Evolutionary conservation across 2,888 invertebrate species (phyloP).

Genomic region (Drosophila hamatofila): DNA sequence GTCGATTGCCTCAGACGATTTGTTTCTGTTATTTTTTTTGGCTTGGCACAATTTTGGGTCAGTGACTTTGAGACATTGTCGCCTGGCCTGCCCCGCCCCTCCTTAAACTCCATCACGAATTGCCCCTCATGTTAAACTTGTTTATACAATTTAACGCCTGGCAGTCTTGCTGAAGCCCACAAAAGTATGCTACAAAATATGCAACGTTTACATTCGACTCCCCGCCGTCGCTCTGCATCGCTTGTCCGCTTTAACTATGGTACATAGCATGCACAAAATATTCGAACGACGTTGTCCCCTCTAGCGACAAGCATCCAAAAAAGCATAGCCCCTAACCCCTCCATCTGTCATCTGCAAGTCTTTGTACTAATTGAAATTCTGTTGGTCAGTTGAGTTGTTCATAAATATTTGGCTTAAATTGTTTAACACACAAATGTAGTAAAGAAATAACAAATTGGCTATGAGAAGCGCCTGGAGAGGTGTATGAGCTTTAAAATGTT

Average conservation of each 20-base stretch:
- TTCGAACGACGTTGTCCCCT: not conserved
- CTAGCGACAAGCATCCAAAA: not conserved
- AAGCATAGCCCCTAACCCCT: not conserved
- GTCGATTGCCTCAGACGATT: not conserved
- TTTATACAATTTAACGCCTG: constrained; percentile 39
- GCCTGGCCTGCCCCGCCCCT: not conserved
- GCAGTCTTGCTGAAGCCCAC: constrained; percentile 20
- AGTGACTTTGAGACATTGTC: constrained; percentile 47
- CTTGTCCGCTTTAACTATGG: not conserved
- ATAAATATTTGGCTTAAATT: constrained; percentile 10
- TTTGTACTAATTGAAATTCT: constrained; percentile 15
- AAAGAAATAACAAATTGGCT: not conserved
- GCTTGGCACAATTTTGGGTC: constrained; percentile 57
- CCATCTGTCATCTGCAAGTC: not conserved
- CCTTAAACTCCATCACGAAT: no score
- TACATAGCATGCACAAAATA: constrained; percentile 11
- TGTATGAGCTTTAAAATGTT: not conserved
- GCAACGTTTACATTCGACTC: constrained; percentile 42
- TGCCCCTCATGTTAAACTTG: constrained; percentile 1
- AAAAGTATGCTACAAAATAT: constrained; percentile 54
- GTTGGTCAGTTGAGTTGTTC: constrained; percentile 3
- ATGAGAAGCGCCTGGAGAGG: constrained; percentile 1
- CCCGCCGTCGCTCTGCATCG: not conserved
- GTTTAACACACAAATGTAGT: constrained; percentile 3
- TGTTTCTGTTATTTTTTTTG: constrained; percentile 9